Percentiles rank a stretch among this genome's conserved stretches.
These are phyloP conservation scores for Cosmia trapezina DNA, from an alignment of 2,888 invertebrate species.

Conservation along the genomic window DNA sequence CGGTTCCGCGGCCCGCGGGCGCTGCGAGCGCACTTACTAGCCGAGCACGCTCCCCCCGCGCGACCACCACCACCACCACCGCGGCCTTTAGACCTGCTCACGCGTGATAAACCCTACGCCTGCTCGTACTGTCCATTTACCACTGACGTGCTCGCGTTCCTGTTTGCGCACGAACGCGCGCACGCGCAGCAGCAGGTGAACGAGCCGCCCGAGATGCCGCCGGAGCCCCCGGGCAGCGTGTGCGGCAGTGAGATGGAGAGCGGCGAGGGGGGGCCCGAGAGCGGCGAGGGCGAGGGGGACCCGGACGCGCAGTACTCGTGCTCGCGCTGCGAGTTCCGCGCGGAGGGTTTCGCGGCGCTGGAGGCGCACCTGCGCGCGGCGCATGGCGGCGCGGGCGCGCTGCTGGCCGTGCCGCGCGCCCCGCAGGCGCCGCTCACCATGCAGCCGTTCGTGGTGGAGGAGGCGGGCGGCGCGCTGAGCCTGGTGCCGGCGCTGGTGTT, in stretches of 20 bases:
- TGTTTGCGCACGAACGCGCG: constrained; percentile 97
- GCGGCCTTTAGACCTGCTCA: constrained; percentile 90
- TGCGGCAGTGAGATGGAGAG: constrained; percentile 66
- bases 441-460: constrained; percentile 97
- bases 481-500: constrained; percentile 98
- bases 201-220: constrained; percentile 60
- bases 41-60: constrained; percentile 94
- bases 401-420: constrained; percentile 91
- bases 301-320: constrained; percentile 84
- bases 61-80: constrained; percentile 83
- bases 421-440: constrained; percentile 93
- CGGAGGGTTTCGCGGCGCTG: constrained; percentile 86
- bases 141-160: constrained; percentile 96
- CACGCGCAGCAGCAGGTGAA: constrained; percentile 90
- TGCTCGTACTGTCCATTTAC: constrained; percentile 97
- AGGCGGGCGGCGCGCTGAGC: constrained; percentile 90
- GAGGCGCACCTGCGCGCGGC: constrained; percentile 87
- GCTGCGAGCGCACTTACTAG: constrained; percentile 95
- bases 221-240: constrained; percentile 63
- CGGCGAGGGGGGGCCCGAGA: constrained; percentile 62
- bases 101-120: constrained; percentile 94
- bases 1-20: constrained; percentile 97
- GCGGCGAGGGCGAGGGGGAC: constrained; percentile 73
- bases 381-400: constrained; percentile 88
- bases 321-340: constrained; percentile 87